Evolutionary conservation across 2,113 vertebrate genomes (phyloP).

Genomic region (Chrysemys picta): DNA sequence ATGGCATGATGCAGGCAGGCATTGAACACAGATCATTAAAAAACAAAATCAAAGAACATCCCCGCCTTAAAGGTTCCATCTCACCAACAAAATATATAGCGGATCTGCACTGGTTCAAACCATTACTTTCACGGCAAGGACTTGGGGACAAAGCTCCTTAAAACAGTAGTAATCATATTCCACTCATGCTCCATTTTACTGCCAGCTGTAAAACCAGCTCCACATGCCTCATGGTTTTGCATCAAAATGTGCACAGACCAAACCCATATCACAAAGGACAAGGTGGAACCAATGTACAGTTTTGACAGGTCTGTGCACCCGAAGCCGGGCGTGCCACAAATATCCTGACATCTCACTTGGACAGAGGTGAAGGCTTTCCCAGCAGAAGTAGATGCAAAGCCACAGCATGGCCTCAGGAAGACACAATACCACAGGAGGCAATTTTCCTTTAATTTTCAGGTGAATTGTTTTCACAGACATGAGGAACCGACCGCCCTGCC

Average conservation of each 20-base stretch:
- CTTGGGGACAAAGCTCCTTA: constrained; percentile 77
- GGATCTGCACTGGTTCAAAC: constrained; percentile 56
- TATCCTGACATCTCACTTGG: constrained; percentile 48
- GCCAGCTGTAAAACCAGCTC: constrained; percentile 76
- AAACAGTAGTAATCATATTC: constrained; percentile 77
- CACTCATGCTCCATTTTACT: constrained; percentile 78
- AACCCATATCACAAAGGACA: constrained; percentile 67
- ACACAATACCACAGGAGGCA: neutral
- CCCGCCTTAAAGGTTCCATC: constrained; percentile 61
- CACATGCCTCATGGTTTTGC: constrained; percentile 77
- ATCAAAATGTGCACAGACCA: constrained; percentile 75
- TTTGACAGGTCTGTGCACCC: constrained; percentile 68
- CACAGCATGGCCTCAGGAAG: neutral
- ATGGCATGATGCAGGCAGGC: neutral
- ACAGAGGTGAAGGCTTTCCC: constrained; percentile 7
- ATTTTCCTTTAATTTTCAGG: neutral
- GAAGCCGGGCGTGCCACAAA: constrained; percentile 36
- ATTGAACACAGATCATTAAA: constrained; percentile 37
- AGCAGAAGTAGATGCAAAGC: constrained; percentile 9
- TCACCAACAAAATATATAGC: constrained; percentile 72
- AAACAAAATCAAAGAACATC: constrained; percentile 53
- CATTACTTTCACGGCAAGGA: constrained; percentile 74
- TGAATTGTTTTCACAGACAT: neutral
- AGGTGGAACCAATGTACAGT: constrained; percentile 71
- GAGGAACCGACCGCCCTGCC: fast-evolving